Evolutionary conservation across 2,113 vertebrate genomes (phyloP).

Genomic region (Rhinoderma darwinii): DNA sequence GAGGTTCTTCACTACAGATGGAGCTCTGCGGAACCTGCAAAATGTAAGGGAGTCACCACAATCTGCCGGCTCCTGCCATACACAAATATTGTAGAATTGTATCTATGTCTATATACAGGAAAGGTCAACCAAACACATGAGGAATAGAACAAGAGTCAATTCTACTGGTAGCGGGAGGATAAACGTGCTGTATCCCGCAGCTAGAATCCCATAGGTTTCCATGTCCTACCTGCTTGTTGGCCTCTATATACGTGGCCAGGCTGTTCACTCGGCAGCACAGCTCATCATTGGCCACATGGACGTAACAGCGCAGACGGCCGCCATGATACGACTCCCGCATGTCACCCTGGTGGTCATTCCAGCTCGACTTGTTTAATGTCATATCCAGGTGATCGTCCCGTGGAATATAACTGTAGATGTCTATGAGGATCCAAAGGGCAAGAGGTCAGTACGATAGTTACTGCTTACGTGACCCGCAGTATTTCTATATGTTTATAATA

Average conservation of each 20-base stretch:
- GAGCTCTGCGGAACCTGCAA: slow-evolving; percentile 80
- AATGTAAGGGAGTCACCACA: neutral
- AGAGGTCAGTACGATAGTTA: neutral
- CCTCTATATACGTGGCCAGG: slow-evolving; percentile 91
- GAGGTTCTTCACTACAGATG: slow-evolving; percentile 82
- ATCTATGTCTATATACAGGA: no score
- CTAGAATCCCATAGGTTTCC: no score
- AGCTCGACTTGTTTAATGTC: slow-evolving; percentile 85
- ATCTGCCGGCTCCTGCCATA: neutral
- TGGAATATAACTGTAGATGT: slow-evolving; percentile 86
- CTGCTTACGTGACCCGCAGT: neutral
- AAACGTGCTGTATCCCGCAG: no score
- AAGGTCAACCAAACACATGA: no score
- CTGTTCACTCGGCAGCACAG: slow-evolving; percentile 93
- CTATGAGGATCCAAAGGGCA: slow-evolving; percentile 66
- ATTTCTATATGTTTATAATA: no score
- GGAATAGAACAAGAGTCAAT: no score
- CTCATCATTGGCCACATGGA: slow-evolving; percentile 91
- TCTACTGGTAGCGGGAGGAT: no score
- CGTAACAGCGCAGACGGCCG: slow-evolving; percentile 89
- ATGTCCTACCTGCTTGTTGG: slow-evolving; percentile 88
- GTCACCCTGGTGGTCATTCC: slow-evolving; percentile 90
- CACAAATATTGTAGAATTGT: neutral
- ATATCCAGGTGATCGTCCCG: slow-evolving; percentile 80
- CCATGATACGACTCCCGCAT: slow-evolving; percentile 86